Conservation (phyloP, 2,888 invertebrate genomes). For the Chaetogeoica ovagalla region DNA sequence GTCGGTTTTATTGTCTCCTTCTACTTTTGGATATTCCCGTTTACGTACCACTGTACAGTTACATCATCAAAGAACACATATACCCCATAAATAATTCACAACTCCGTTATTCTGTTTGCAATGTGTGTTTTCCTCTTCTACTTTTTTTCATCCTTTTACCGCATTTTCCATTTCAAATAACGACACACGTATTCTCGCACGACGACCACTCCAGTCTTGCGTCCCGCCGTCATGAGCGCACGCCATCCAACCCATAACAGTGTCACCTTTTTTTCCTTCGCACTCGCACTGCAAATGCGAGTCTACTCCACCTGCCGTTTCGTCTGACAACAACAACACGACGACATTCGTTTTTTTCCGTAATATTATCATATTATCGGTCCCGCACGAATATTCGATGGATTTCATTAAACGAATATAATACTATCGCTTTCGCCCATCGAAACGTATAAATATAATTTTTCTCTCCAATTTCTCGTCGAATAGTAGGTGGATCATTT, state of each 20-base stretch:
- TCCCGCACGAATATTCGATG: no score
- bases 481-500: no score
- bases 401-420: no score
- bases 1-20: neutral
- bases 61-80: neutral
- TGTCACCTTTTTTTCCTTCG: neutral
- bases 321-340: neutral
- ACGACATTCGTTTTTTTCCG: neutral
- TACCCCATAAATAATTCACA: constrained; percentile 25
- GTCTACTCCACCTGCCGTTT: neutral
- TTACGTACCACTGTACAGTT: neutral
- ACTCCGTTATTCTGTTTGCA: neutral
- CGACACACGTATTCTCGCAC: neutral
- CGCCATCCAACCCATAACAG: no score
- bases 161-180: neutral
- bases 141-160: neutral
- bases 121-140: neutral
- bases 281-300: neutral
- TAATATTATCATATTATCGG: neutral
- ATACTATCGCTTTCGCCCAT: no score
- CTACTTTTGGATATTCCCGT: neutral
- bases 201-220: neutral
- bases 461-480: no score
- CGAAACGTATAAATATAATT: no score
- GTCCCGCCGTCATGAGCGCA: neutral